Percentiles rank a stretch among this genome's conserved stretches.
phyloP scores from a whole-genome alignment of 2,888 invertebrate genomes.

The Drosophila pseudotalamancana region DNA sequence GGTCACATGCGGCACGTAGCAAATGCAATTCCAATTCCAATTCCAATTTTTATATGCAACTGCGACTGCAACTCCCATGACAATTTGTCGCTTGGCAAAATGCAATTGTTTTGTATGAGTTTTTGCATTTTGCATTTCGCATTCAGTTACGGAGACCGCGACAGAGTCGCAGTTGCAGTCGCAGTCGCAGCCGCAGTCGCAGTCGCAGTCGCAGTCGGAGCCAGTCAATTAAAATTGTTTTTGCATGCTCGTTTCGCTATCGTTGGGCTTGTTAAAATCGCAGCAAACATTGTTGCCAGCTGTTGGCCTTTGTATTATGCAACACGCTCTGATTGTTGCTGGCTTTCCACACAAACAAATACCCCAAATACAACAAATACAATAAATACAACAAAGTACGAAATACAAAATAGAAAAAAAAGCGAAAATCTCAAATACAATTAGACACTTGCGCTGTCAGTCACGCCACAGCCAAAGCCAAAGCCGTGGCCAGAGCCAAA shows the following conservation, averaged over 20 bases:
- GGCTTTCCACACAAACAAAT: conserved; percentile 45
- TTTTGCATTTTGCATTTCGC: conserved; percentile 62
- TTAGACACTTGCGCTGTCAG: conserved; percentile 75
- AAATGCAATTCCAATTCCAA: conserved; percentile 37
- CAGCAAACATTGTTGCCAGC: conserved; percentile 61
- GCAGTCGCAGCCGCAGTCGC: not conserved
- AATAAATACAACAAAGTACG: conserved; percentile 27
- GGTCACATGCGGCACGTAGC: conserved; percentile 58
- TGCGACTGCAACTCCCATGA: conserved; percentile 66
- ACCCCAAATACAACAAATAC: conserved; percentile 5
- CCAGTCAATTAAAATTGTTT: conserved; percentile 75
- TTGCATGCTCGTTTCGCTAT: conserved; percentile 75
- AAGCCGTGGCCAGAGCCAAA: conserved; percentile 21
- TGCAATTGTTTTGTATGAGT: conserved; percentile 71
- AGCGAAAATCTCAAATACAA: conserved; percentile 57
- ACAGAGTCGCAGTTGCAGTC: conserved; percentile 8
- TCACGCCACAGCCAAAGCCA: conserved; percentile 54
- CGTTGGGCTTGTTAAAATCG: conserved; percentile 76
- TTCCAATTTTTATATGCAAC: conserved; percentile 17
- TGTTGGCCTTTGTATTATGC: conserved; percentile 71
- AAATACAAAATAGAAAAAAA: conserved; percentile 22
- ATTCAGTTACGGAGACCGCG: conserved; percentile 20
- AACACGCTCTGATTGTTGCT: conserved; percentile 77
- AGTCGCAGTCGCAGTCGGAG: conserved; percentile 13
- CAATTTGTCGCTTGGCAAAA: conserved; percentile 76